Percentiles rank a stretch among this genome's conserved stretches.
phyloP scores from a whole-genome alignment of 2,888 invertebrate species.

The Ptychoptera contaminata region DNA sequence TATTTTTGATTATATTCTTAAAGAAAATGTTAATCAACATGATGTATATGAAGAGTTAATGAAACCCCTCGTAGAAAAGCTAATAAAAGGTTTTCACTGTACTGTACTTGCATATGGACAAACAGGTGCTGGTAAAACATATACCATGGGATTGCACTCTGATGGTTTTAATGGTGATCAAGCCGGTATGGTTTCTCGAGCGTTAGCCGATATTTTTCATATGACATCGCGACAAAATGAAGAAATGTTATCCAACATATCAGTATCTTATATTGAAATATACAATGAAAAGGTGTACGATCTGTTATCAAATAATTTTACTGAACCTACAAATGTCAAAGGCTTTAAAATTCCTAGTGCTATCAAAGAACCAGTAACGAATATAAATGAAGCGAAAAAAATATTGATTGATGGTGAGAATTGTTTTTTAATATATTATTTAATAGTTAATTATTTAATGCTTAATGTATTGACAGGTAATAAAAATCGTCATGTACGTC shows the following conservation, averaged over 20 bases:
- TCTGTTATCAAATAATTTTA: conserved; percentile 22
- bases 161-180: conserved; percentile 15
- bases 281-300: conserved; percentile 38
- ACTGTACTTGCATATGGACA: conserved; percentile 37
- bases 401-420: conserved; percentile 9
- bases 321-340: conserved; percentile 22
- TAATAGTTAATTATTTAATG: too few species aligned
- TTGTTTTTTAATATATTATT: too few species aligned
- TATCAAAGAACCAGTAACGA: conserved; percentile 17
- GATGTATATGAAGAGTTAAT: conserved; percentile 28
- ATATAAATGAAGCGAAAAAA: conserved; percentile 21
- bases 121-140: conserved; percentile 37
- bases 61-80: conserved; percentile 27
- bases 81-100: conserved; percentile 31
- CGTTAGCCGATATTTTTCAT: conserved; percentile 27
- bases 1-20: conserved; percentile 30
- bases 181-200: conserved; percentile 30
- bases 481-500: conserved; percentile 32
- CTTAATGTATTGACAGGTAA: conserved; percentile 14
- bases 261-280: conserved; percentile 33
- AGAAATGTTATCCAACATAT: conserved; percentile 16
- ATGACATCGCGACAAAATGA: conserved; percentile 7
- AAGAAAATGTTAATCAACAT: conserved; percentile 23
- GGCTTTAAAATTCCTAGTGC: conserved; percentile 21
- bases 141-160: conserved; percentile 31